Conservation (phyloP, 2,888 invertebrate genomes). For the Microplitis manilae region DNA sequence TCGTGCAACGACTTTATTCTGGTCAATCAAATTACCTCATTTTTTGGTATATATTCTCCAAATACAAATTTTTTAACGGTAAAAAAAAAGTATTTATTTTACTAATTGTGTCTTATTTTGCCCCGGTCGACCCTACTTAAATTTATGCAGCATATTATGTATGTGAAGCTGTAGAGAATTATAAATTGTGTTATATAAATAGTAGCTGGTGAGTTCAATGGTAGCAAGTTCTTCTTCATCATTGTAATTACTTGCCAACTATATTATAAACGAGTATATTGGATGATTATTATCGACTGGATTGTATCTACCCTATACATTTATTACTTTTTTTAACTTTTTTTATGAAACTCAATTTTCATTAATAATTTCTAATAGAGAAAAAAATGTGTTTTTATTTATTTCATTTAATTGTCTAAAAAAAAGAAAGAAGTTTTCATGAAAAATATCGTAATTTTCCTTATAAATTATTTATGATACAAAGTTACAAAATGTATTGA, state of each 20-base stretch:
- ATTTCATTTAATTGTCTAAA: no score
- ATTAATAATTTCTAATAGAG: neutral
- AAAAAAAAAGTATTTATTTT: no score
- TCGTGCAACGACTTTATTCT: no score
- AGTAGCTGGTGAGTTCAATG: slow-evolving; percentile 47
- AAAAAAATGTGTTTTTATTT: no score
- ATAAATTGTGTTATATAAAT: slow-evolving; percentile 11
- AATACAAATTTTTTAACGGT: no score
- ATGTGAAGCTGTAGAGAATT: slow-evolving; percentile 1
- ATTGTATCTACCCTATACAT: slow-evolving; percentile 67
- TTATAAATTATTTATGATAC: neutral
- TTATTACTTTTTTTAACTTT: slow-evolving; percentile 55
- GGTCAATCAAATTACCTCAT: no score
- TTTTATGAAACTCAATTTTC: neutral
- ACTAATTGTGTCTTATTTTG: no score
- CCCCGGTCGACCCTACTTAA: no score
- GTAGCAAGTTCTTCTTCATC: slow-evolving; percentile 68
- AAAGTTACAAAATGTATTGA: neutral
- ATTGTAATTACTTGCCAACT: slow-evolving; percentile 70
- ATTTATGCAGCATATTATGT: slow-evolving; percentile 2
- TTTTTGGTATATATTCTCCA: no score
- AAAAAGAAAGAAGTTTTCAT: no score
- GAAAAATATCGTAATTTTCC: neutral
- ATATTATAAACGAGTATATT: slow-evolving; percentile 66
- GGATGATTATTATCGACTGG: slow-evolving; percentile 70